A percentile compares a stretch with the other conserved stretches of the same genome.
Conservation (phyloP, 2,113 vertebrate species). For the Dasypus novemcinctus region DNA sequence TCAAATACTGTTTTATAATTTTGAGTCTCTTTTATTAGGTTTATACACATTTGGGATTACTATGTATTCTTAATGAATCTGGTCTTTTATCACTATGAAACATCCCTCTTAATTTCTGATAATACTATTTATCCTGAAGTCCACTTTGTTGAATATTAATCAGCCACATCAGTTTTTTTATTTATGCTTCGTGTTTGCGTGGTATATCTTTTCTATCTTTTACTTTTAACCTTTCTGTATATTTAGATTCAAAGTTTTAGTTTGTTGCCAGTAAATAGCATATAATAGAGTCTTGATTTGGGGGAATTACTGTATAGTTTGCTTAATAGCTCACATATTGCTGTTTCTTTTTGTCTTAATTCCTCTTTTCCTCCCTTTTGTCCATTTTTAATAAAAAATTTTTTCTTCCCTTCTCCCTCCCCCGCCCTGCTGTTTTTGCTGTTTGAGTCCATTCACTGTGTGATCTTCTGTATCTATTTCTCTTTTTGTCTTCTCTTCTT, state of each 20-base stretch:
- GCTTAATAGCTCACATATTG: background rate
- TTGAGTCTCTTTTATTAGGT: background rate
- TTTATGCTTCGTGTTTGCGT: background rate
- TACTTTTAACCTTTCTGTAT: background rate
- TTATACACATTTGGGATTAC: background rate
- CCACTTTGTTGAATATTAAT: background rate
- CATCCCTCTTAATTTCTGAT: background rate
- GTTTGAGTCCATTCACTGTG: too few species aligned
- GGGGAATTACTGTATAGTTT: background rate
- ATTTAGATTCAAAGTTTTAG: background rate
- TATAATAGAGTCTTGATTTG: background rate
- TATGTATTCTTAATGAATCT: background rate
- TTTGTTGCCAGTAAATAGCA: background rate
- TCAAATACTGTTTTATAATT: background rate
- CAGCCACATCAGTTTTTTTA: background rate
- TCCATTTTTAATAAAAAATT: background rate
- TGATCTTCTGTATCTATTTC: too few species aligned
- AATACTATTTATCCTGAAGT: too few species aligned
- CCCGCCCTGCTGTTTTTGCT: too few species aligned
- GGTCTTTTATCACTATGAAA: background rate
- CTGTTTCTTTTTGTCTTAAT: background rate
- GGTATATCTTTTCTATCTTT: background rate
- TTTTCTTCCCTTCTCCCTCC: too few species aligned
- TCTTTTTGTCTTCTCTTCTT: too few species aligned
- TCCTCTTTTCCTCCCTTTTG: background rate